Conservation (phyloP, 2,888 invertebrate genomes). For the Acronicta leporina region DNA sequence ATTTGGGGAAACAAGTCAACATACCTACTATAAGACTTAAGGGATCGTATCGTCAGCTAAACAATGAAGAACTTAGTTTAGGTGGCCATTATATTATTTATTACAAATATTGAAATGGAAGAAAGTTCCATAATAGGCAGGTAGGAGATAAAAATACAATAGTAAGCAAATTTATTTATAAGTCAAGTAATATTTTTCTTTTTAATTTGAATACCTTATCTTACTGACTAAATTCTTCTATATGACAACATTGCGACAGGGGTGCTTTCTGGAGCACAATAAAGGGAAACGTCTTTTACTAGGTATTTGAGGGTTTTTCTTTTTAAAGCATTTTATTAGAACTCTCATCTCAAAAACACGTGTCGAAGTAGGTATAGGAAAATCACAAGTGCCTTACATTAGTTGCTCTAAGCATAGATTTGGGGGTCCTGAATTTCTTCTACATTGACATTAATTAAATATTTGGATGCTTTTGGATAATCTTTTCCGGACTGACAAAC, state of each 20-base stretch:
- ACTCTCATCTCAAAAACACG: neutral
- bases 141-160: conserved; percentile 5
- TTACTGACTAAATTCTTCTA: conserved; percentile 36
- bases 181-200: conserved; percentile 31
- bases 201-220: conserved; percentile 44
- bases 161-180: neutral
- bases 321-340: neutral
- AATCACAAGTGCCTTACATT: conserved; percentile 28
- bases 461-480: too few relatives aligned
- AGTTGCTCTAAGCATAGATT: conserved; percentile 2
- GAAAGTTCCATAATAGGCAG: conserved; percentile 4
- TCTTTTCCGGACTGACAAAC: conserved; percentile 30
- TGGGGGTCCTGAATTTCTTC: conserved; percentile 7
- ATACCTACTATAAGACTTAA: too few relatives aligned
- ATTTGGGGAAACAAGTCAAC: too few relatives aligned
- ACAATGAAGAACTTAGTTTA: conserved; percentile 21
- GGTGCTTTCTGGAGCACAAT: neutral
- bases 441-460: too few relatives aligned
- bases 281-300: neutral
- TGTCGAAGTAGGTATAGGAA: neutral
- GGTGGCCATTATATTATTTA: neutral
- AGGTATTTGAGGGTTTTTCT: neutral
- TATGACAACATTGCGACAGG: neutral
- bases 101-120: too few relatives aligned
- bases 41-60: conserved; percentile 38